Evolutionary conservation across 1,140 invertebrate genomes (phyloP).

Genomic region (Yoshiicerus persimilis): DNA sequence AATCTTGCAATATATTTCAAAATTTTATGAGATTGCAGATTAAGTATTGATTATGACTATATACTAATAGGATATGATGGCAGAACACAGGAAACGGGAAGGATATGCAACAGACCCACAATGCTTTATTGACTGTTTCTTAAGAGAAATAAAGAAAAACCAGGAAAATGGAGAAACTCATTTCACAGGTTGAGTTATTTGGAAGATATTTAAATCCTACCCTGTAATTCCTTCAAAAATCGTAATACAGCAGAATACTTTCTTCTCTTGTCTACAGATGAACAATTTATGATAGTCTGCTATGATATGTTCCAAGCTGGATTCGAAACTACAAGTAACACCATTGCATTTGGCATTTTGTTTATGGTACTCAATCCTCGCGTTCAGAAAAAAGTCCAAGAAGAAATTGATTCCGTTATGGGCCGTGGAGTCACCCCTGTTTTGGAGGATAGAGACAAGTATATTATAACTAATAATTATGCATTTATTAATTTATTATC

Average conservation of each 20-base stretch:
- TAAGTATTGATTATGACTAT: background rate
- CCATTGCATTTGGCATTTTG: background rate
- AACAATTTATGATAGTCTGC: constrained; percentile 44
- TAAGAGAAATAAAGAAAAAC: constrained; percentile 51
- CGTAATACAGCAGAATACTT: background rate
- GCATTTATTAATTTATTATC: background rate
- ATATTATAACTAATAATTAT: constrained; percentile 59
- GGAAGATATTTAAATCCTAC: background rate
- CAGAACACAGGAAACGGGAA: background rate
- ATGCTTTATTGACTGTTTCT: constrained; percentile 56
- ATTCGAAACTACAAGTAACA: background rate
- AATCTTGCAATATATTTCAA: background rate
- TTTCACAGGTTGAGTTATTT: constrained; percentile 9
- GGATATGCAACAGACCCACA: constrained; percentile 50
- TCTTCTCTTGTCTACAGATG: constrained; percentile 36
- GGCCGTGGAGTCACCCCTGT: constrained; percentile 66
- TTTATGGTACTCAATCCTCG: background rate
- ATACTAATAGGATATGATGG: background rate
- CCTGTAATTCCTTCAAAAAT: background rate
- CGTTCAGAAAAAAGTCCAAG: background rate
- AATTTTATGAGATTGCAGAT: background rate
- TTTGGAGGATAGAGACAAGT: constrained; percentile 52
- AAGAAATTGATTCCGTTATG: constrained; percentile 43
- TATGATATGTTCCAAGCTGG: constrained; percentile 20
- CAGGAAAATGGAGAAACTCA: background rate